Evolutionary conservation across 2,113 vertebrate species (phyloP), one percentile per base, ranked within the genome.

Genomic region (Archilochus colubris): DNA sequence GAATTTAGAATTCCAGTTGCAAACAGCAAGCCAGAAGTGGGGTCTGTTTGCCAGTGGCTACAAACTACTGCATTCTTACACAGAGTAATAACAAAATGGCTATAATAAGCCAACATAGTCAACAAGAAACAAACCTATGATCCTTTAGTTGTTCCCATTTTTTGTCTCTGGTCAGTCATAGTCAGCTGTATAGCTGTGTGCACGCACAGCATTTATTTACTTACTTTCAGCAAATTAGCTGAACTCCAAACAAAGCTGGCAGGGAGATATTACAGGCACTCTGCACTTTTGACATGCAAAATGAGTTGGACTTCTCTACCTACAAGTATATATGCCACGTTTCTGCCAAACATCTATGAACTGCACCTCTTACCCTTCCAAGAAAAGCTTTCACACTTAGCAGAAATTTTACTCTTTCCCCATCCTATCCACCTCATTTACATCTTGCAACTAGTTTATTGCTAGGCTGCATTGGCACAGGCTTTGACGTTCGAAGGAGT

Each of bases 191-290:
- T 10, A 80, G 46, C n/a, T 51, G 14, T 79, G 73, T 50, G 22
- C 1, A 2, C 50, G 50, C 38, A 36, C 5, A 33, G 31, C 9
- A 55, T 48, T 92, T 78, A 74, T 87, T 93, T 80, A 78, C 43
- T 66, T 82, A 43, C 82, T 92, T 94, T 82, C 33, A 86, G 55
- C 8, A 22, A 82, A 88, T 88, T n/a, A 89, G 62, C 44, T 88
- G 61, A 83, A 82, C 69, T 58, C 33, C 43, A 51, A 25, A 25
- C 43, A 85, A 86, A 69, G 33, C 14, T 69, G 46, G 44, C 57
- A 96, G 70, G 2, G 4, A 86, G 51, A 69, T 40, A 43, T 30
- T 78, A 61, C 48, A 40, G n/a, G 53, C 63, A 73, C 20, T 22
- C 14, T 48, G 54, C 85, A 87, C 63, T 94, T 88, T 5, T 79